phyloP scores from a whole-genome alignment of 2,113 vertebrate genomes.

The Cryptotis parvus region DNA sequence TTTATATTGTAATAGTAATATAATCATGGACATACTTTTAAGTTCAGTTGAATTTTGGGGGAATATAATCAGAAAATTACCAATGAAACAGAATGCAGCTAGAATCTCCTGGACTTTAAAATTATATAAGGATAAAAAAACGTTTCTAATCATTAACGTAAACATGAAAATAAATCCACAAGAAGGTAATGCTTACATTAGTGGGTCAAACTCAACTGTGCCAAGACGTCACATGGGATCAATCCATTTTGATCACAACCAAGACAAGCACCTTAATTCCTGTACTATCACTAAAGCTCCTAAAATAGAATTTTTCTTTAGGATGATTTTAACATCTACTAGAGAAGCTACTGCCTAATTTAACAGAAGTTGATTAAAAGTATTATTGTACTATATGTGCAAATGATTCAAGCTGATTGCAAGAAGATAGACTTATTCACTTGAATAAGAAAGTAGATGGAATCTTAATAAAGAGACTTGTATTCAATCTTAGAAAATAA shows the following conservation, averaged over 20 bases:
- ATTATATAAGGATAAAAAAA: constrained; percentile 2
- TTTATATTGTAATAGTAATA: too few species aligned
- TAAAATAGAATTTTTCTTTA: neutral
- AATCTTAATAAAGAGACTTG: neutral
- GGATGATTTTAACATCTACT: neutral
- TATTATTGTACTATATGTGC: neutral
- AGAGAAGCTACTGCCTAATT: neutral
- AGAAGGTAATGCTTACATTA: too few species aligned
- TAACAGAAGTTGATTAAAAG: constrained; percentile 3
- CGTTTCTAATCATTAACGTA: neutral
- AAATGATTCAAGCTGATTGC: neutral
- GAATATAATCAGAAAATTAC: neutral
- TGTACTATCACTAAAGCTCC: too few species aligned
- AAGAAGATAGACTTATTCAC: neutral
- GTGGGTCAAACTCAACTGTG: too few species aligned
- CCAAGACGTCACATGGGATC: too few species aligned
- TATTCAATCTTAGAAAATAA: neutral
- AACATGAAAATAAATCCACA: neutral
- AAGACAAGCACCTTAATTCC: too few species aligned
- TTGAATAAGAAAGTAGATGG: neutral
- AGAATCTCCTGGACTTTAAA: neutral
- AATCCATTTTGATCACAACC: too few species aligned
- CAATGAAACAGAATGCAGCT: too few species aligned
- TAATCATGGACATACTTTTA: too few species aligned
- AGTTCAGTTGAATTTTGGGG: neutral